Evolutionary conservation across 2,888 invertebrate species (phyloP).

Genomic region (Zaprionus lineosus): DNA sequence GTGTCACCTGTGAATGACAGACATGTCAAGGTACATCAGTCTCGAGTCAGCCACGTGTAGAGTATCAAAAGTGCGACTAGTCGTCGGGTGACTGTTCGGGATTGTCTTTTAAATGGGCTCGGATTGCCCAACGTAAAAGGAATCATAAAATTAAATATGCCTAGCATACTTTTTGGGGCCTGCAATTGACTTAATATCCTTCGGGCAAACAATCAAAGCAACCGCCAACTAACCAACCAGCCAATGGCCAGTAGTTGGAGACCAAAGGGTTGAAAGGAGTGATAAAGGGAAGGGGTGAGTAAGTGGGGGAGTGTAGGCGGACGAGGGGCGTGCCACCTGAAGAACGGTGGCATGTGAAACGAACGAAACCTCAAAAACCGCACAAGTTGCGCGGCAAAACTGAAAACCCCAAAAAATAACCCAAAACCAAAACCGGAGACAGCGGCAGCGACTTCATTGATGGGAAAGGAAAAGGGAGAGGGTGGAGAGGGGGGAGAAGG

Average conservation of each 20-base stretch:
- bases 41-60: not conserved
- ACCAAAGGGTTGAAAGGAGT: not conserved
- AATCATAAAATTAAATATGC: constrained; percentile 73
- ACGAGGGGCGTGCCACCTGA: too few relatives aligned
- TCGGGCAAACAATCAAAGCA: constrained; percentile 75
- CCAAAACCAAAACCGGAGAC: constrained; percentile 20
- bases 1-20: too few relatives aligned
- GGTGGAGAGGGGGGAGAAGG: not conserved
- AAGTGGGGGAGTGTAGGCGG: not conserved
- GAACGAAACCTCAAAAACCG: constrained; percentile 24
- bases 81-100: not conserved
- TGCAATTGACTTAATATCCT: constrained; percentile 75
- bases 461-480: not conserved
- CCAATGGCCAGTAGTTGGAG: not conserved
- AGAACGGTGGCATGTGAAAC: constrained; percentile 29
- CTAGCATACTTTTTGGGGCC: constrained; percentile 41
- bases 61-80: constrained; percentile 1
- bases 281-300: not conserved
- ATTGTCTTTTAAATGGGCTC: constrained; percentile 45
- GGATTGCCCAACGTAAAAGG: constrained; percentile 35
- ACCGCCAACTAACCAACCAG: constrained; percentile 40
- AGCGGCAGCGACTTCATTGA: constrained; percentile 7
- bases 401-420: constrained; percentile 7
- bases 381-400: constrained; percentile 38
- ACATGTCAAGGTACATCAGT: too few relatives aligned